A percentile compares a stretch with the other conserved stretches of the same genome.
These are phyloP conservation scores for Aplocera efformata DNA, from an alignment of 2,888 invertebrate genomes.

Conservation along the genomic window DNA sequence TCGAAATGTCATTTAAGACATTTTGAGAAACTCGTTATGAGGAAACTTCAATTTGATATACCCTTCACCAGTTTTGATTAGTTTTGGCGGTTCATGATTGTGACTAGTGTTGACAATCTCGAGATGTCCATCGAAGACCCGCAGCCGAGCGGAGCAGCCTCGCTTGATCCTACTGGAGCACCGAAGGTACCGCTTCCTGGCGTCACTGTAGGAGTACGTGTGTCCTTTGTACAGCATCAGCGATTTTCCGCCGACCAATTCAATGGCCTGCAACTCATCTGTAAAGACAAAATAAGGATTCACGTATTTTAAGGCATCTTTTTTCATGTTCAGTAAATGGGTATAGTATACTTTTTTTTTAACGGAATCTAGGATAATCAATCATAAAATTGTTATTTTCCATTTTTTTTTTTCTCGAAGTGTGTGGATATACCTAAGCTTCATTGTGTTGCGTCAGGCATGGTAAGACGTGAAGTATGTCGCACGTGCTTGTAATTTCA, in stretches of 20 bases:
- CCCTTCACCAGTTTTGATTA: slow-evolving; percentile 5
- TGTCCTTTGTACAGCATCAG: slow-evolving; percentile 20
- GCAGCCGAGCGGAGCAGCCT: slow-evolving; percentile 10
- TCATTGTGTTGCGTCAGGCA: too few species aligned
- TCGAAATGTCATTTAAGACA: too few species aligned
- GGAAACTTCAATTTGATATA: slow-evolving; percentile 3
- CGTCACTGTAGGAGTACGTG: slow-evolving; percentile 31
- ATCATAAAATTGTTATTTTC: too few species aligned
- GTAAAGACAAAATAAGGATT: background rate
- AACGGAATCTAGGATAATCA: too few species aligned
- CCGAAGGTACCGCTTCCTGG: slow-evolving; percentile 22
- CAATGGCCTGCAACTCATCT: slow-evolving; percentile 4
- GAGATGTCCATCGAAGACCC: background rate
- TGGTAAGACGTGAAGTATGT: too few species aligned
- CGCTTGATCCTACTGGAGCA: slow-evolving; percentile 25
- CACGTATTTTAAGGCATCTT: too few species aligned
- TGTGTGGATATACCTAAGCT: too few species aligned
- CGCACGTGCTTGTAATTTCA: too few species aligned
- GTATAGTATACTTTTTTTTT: too few species aligned
- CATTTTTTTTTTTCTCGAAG: too few species aligned
- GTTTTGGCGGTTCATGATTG: slow-evolving; percentile 9
- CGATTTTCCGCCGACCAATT: slow-evolving; percentile 4
- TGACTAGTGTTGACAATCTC: slow-evolving; percentile 2
- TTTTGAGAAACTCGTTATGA: background rate
- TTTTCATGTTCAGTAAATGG: too few species aligned